Base-by-base conservation (phyloP, 1,140 invertebrate species). In the Drosophila suzukii region DNA sequence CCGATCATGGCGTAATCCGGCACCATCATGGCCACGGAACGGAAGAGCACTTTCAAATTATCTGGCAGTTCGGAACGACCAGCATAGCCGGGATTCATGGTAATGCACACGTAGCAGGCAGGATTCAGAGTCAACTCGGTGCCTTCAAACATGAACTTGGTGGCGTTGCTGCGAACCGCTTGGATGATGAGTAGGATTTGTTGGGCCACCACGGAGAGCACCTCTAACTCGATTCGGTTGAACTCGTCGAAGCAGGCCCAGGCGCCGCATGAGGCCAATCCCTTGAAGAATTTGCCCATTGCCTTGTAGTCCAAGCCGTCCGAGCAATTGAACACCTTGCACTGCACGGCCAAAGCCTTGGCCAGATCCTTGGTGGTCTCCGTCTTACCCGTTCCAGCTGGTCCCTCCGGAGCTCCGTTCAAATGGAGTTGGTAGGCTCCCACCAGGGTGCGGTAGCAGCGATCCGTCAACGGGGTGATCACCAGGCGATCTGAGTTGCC, bases 241-340 rank as follows among this genome's bases (percentile, higher is more conserved):
- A 99, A 98, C 93, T 98, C 98, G 84, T 99, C 98, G 84, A 99
- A 98, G 91, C 98, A 98, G 0, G 96, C 97, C 97, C 97, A 98
- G 0, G 97, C 97, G 0, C 98, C 98, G 15, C 94, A 96, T 6
- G 97, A 96, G 7, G 97, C 97, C 4, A 98, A 91, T 20, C 97
- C 97, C 92, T 96, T 97, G 81, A 97, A 97, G 93, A 96, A 97
- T 93, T 98, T 98, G 27, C 97, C 97, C 95, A 99, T 97, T 34
- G 97, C 97, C 86, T 98, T 97, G 91, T 97, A 98, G 92, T 98
- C 97, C 47, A 98, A 92, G n/a, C 97, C 97, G 88, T 98, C 97
- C 0, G 97, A 98, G 82, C 97, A 98, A 92, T 98, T 98, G 92
- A 98, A 98, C 0, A 98, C 97, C 1, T 98, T 96, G 88, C 97